Evolutionary conservation across 2,888 invertebrate genomes (phyloP).

Genomic region (Amiota communis): DNA sequence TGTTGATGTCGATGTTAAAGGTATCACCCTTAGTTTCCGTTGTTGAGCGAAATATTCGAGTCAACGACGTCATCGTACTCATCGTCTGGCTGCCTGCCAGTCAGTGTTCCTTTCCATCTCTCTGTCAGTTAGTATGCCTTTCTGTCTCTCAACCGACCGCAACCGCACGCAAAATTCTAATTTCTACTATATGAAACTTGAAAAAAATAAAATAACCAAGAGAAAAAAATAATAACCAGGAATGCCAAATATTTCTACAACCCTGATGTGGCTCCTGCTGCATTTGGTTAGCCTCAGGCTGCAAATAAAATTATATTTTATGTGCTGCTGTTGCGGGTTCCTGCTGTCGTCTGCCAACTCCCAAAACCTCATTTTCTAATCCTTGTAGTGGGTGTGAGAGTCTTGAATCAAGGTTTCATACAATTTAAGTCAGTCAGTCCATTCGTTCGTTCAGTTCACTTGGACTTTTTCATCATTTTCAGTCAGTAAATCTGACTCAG

Average conservation of each 20-base stretch:
- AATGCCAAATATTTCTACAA: conserved; percentile 60
- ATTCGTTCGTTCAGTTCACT: conserved; percentile 2
- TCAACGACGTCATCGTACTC: conserved; percentile 32
- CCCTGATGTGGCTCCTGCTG: conserved; percentile 21
- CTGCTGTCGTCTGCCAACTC: conserved; percentile 22
- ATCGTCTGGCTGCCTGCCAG: background rate
- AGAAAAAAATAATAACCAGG: conserved; percentile 40
- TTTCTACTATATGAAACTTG: conserved; percentile 51
- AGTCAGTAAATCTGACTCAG: background rate
- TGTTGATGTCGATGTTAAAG: conserved; percentile 54
- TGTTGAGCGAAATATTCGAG: background rate
- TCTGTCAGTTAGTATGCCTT: background rate
- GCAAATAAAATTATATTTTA: conserved; percentile 66
- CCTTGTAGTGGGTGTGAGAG: background rate
- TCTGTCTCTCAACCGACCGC: conserved; percentile 27
- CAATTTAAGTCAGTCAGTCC: conserved; percentile 7
- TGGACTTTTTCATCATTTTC: background rate
- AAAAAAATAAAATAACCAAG: conserved; percentile 35
- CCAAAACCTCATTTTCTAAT: conserved; percentile 3
- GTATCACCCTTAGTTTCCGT: conserved; percentile 22
- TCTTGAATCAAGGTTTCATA: conserved; percentile 25
- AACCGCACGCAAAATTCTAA: conserved; percentile 53
- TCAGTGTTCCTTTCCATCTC: background rate
- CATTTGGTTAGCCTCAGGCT: conserved; percentile 59
- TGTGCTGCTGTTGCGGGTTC: conserved; percentile 52